Conservation (phyloP, 2,113 vertebrate genomes). For the Protobothrops mucrosquamatus region DNA sequence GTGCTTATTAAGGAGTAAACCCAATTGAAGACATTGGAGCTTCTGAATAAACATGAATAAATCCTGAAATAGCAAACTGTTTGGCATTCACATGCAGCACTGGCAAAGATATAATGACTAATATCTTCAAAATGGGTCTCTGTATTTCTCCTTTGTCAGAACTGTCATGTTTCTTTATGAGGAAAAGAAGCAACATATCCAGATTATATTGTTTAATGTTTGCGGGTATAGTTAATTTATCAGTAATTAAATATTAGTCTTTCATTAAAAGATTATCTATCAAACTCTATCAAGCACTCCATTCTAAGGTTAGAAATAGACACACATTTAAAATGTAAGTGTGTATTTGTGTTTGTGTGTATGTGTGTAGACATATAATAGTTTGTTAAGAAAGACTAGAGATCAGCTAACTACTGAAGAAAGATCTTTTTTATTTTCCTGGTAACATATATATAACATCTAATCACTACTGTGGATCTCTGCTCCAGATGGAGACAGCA, state of each 20-base stretch:
- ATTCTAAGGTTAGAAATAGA: not conserved
- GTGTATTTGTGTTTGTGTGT: not conserved
- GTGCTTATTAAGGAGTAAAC: not conserved
- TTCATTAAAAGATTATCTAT: not conserved
- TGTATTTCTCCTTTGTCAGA: not conserved
- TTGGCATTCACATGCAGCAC: not conserved
- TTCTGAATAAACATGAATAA: not conserved
- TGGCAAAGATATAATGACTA: not conserved
- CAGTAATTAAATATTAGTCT: not conserved
- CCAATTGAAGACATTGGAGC: not conserved
- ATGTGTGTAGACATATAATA: not conserved
- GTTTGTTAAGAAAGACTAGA: not conserved
- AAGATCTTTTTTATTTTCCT: not conserved
- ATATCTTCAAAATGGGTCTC: not conserved
- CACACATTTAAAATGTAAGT: not conserved
- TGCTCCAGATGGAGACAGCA: not conserved
- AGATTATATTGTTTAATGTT: rapidly evolving
- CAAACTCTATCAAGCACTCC: no score
- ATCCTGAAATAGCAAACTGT: not conserved
- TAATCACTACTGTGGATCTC: not conserved
- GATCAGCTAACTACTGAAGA: not conserved
- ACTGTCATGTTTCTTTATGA: not conserved
- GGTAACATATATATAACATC: not conserved
- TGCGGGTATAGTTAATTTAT: not conserved
- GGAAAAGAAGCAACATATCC: not conserved